Evolutionary conservation across 2,888 invertebrate species (phyloP), one percentile per base, ranked within the genome.

Genomic region (Phragmatobia fuliginosa): DNA sequence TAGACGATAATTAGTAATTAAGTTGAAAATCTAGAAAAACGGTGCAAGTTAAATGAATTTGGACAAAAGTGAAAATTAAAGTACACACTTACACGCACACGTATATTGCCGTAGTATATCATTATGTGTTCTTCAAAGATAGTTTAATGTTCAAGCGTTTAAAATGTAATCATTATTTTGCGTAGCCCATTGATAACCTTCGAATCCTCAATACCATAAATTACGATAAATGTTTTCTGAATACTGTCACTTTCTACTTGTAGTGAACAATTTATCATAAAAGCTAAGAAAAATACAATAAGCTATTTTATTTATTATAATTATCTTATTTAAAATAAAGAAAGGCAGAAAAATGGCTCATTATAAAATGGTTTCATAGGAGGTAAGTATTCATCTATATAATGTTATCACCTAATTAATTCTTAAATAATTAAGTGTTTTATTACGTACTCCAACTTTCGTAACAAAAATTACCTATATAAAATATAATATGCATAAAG

Each of bases 281-380:
- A 66, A 28, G 56, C 1, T 49, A 49, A 60, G 62, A 60, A 28
- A 71, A 72, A 62, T 65, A 52, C 71, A 73, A 69, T 68, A 52
- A 70, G 66, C 45, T 70, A 31, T 62, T 16, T 18, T 28, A 49
- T 64, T 70, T 38, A 67, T 49, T 62, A 32, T 56, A 65, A 61
- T 61, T 64, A 60, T 64, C 61, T 67, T 61, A 56, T 28, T 28
- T 18, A 52, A 65, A 68, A 60, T 66, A 71, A 73, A 71, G 66
- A 71, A 65, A 75, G 75, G 71, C 75, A 52, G 68, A 74, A 69
- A 62, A 64, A 69, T 70, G 62, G 58, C 81, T 70, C 33, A 18
- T 41, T 68, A 31, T 36, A 59, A 65, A 56, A 66, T 68, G 49
- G n/a, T 28, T 52, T 63, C 41, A 69, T 11, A 69, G 33, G 45